A percentile compares a stretch with the other conserved stretches of the same genome.
Conservation (phyloP, 2,797 vertebrate genomes). For the Falco rusticolus region DNA sequence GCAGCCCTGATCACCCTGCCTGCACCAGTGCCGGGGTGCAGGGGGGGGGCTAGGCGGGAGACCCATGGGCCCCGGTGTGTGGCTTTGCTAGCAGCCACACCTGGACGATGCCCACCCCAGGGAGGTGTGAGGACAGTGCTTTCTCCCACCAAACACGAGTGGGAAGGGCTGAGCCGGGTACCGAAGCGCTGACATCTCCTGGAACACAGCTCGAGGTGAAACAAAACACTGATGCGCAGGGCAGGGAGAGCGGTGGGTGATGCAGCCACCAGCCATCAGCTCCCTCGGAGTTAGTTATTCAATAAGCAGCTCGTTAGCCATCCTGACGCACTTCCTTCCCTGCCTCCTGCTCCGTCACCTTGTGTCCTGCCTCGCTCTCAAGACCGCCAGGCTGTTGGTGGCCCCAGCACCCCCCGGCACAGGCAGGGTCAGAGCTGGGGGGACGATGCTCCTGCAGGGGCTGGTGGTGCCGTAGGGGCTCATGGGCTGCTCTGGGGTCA, state of each 20-base stretch:
- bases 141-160: fast-evolving
- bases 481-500: neutral
- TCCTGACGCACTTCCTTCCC: neutral
- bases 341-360: fast-evolving
- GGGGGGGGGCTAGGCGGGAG: too few species aligned
- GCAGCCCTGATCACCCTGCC: too few species aligned
- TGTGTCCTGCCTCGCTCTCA: fast-evolving
- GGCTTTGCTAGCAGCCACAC: neutral
- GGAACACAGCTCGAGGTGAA: neutral
- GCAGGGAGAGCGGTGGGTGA: neutral
- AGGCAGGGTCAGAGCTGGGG: neutral
- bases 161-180: neutral
- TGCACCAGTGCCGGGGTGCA: fast-evolving
- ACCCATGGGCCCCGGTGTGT: fast-evolving
- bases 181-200: fast-evolving
- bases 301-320: neutral
- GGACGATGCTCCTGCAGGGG: neutral
- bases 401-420: too few species aligned
- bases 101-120: neutral
- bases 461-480: neutral
- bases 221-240: fast-evolving
- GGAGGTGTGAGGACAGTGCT: fast-evolving
- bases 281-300: neutral
- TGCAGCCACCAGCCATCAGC: neutral
- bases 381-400: neutral